These are phyloP conservation scores for Dryadula phaetusa DNA, from an alignment of 2,888 invertebrate species.

Conservation along the genomic window DNA sequence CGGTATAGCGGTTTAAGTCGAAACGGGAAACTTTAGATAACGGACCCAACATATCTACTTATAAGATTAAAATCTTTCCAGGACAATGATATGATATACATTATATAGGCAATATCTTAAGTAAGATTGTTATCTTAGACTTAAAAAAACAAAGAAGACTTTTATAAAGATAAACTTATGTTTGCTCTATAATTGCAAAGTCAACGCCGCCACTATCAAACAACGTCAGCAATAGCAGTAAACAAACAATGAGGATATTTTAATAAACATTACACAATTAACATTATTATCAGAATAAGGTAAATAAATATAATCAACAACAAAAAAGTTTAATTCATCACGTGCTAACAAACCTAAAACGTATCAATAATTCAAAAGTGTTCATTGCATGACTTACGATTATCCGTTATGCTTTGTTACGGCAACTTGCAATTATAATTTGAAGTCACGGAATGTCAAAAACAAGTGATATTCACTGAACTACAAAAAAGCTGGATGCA, in stretches of 20 bases:
- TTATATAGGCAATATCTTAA: neutral
- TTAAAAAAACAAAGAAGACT: too few species aligned
- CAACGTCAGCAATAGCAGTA: neutral
- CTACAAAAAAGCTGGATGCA: conserved; percentile 18
- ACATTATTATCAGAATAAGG: conserved; percentile 2
- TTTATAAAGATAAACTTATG: too few species aligned
- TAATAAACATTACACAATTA: neutral
- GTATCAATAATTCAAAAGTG: conserved; percentile 44
- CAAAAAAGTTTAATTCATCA: conserved; percentile 40
- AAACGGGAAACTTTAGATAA: conserved; percentile 46
- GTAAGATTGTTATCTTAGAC: too few species aligned
- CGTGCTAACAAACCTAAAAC: conserved; percentile 41
- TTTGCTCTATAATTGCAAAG: neutral
- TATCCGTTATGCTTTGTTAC: conserved; percentile 43
- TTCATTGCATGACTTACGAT: conserved; percentile 43
- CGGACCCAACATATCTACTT: conserved; percentile 43
- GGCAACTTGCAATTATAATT: conserved; percentile 45
- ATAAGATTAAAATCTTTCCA: conserved; percentile 39
- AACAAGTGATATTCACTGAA: conserved; percentile 39
- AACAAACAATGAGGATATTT: neutral
- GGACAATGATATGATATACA: conserved; percentile 25
- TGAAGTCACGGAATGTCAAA: conserved; percentile 42
- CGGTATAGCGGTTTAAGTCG: conserved; percentile 43
- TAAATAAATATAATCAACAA: conserved; percentile 35
- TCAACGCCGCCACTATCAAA: neutral